Base-by-base conservation (phyloP, 2,113 vertebrate genomes). In the Osmerus eperlanus region DNA sequence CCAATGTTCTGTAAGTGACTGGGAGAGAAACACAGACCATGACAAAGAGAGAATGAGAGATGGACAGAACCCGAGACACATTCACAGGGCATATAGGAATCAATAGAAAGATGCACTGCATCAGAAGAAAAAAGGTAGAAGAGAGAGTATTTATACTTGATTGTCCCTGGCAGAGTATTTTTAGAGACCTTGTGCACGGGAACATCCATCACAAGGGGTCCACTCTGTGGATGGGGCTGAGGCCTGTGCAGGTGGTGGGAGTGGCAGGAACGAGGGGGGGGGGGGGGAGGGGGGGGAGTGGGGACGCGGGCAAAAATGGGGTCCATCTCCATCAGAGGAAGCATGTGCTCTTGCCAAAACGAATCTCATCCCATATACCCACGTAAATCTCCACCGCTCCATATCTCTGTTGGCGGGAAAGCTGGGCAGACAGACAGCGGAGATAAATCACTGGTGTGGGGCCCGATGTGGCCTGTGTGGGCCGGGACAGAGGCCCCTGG, bases 401-500 rank as follows among this genome's bases (percentile, higher is more conserved):
- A 79, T 87, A 76, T 82, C 83, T 88, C 81, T 84, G 79, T 83
- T 81, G 79, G 84, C 61, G 80, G 81, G 86, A 88, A 85, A 89
- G 84, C 83, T 41, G 77, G 75, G 77, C 65, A 68, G 83, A 84
- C 70, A 85, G 90, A 90, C 88, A 91, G 86, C 79, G 65, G 64
- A 85, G 83, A 90, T 91, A 91, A 91, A 91, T 91, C 89, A 87
- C 68, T 4, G 29, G 51, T 80, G 81, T 83, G 84, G 73, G 80
- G 78, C 73, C 84, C 71, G 67, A 71, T 80, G 81, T 68, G 78
- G 82, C 81, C 73, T 82, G 87, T 89, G 88, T 89, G 87, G 87
- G 87, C 79, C 79, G 81, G 83, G 86, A 88, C 73, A 73, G 78
- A 87, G 78, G 83, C 83, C 84, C 83, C 81, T 84, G 81, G 77